A percentile compares a stretch with the other conserved stretches of the same genome.
Evolutionary conservation across 2,888 invertebrate species (phyloP).

Genomic region (Drosophila kokeensis): DNA sequence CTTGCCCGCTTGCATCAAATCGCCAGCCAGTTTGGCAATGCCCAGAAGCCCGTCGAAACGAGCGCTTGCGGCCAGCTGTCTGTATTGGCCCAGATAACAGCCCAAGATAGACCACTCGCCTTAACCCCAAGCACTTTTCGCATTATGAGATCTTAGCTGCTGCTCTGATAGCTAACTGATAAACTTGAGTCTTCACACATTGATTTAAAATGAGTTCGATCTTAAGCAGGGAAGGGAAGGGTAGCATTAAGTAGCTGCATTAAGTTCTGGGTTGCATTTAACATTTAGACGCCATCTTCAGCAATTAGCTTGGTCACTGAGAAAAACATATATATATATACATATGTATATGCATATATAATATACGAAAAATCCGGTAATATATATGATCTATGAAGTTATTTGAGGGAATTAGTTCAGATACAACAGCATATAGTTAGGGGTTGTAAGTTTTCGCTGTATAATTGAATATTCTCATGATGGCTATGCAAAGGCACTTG

Average conservation of each 20-base stretch:
- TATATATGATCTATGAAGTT: not conserved
- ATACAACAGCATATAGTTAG: not conserved
- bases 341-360: not conserved
- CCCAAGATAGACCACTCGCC: not conserved
- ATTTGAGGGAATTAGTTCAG: not conserved
- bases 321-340: not conserved
- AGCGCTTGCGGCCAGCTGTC: constrained; percentile 32
- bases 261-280: not conserved
- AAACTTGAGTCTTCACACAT: not conserved
- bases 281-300: not conserved
- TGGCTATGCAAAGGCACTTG: not conserved
- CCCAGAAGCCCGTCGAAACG: constrained; percentile 20
- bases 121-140: not conserved
- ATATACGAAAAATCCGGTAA: not conserved
- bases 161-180: not conserved
- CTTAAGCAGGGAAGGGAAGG: not conserved
- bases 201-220: not conserved
- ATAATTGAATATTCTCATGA: not conserved
- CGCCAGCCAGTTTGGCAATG: constrained; percentile 37
- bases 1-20: constrained; percentile 39
- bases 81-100: constrained; percentile 24
- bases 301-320: not conserved
- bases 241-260: not conserved
- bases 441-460: not conserved
- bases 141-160: constrained; percentile 1